These are phyloP conservation scores for Biston stratarius DNA, from an alignment of 2,888 invertebrate species.

Conservation along the genomic window DNA sequence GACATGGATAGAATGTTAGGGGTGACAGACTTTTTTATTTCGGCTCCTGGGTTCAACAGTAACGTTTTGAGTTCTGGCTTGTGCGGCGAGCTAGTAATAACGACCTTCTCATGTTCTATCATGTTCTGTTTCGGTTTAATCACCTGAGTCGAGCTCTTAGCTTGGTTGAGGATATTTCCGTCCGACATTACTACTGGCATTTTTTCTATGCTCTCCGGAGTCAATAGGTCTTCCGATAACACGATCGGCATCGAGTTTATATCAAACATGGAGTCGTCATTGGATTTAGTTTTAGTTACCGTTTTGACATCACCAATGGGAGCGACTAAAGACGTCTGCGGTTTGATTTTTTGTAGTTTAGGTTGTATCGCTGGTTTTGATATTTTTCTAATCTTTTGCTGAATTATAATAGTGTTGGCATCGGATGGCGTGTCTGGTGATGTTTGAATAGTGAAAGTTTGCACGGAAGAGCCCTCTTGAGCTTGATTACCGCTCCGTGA, in stretches of 20 bases:
- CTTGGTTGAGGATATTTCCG: slow-evolving; percentile 70
- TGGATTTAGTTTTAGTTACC: slow-evolving; percentile 45
- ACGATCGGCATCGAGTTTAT: slow-evolving; percentile 93
- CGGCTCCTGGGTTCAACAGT: slow-evolving; percentile 70
- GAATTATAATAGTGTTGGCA: slow-evolving; percentile 72
- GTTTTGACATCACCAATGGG: slow-evolving; percentile 61
- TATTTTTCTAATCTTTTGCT: slow-evolving; percentile 74
- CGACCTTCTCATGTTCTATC: slow-evolving; percentile 68
- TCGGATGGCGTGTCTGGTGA: slow-evolving; percentile 68
- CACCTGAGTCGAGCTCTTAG: slow-evolving; percentile 63
- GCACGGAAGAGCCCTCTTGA: slow-evolving; percentile 71
- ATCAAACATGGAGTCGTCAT: slow-evolving; percentile 87
- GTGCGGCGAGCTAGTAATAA: slow-evolving; percentile 56
- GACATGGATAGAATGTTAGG: slow-evolving; percentile 84
- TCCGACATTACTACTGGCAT: slow-evolving; percentile 88
- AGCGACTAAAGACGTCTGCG: slow-evolving; percentile 66
- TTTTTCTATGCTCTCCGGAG: slow-evolving; percentile 89
- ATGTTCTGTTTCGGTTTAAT: slow-evolving; percentile 65
- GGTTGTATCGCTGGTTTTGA: slow-evolving; percentile 60
- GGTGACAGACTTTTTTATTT: slow-evolving; percentile 71
- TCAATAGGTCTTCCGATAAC: slow-evolving; percentile 89
- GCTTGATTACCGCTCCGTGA: slow-evolving; percentile 67
- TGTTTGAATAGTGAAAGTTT: slow-evolving; percentile 79
- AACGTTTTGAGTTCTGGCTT: slow-evolving; percentile 76
- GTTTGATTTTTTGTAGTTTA: slow-evolving; percentile 73